Base-by-base conservation (phyloP, 2,797 vertebrate genomes). In the Sorex maritimensis region DNA sequence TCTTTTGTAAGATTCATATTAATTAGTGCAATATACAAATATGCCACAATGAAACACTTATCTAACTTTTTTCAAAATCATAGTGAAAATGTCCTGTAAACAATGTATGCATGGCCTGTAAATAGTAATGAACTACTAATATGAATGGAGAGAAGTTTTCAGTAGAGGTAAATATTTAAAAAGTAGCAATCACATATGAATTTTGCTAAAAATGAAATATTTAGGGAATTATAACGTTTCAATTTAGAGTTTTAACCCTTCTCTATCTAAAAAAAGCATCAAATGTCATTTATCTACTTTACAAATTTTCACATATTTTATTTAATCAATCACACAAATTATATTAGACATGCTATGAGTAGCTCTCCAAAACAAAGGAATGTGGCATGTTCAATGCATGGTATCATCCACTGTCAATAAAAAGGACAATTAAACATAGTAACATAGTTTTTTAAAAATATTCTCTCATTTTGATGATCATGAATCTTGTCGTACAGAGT, bases 21-120 rank as follows among this genome's bases (percentile, higher is more conserved):
- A 95, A 96, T 94, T 94, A 96, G 92, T 80, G 88, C 95, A 86
- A 73, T 63, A 90, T 81, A 86, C 68, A 96, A 95, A 96, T 81
- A 89, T 49, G 80, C 15, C 67, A 91, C 88, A 94, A 83, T 72
- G n/a, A 96, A 96, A 94, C 3, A 13, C 28, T 93, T 91, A 94
- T 92, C 91, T 95, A 93, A 91, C 84, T 81, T 95, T 87, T 95
- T 71, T 81, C 52, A 79, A 63, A 81, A 86, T 38, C 28, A 52
- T 55, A 61, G 28, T 49, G 68, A 86, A 74, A 91, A 58, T 80
- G 3, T 14, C 52, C 69, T 71, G n/a, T 86, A 91, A 96, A 90
- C 79, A 95, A 78, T n/a, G 63, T 44, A 0, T 67, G 26, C 55
- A 28, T 91, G 82, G 52, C 92, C 65, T 81, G 75, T 91, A 92